Base-by-base conservation (phyloP, 2,888 invertebrate genomes). In the Drosophila neonasuta region DNA sequence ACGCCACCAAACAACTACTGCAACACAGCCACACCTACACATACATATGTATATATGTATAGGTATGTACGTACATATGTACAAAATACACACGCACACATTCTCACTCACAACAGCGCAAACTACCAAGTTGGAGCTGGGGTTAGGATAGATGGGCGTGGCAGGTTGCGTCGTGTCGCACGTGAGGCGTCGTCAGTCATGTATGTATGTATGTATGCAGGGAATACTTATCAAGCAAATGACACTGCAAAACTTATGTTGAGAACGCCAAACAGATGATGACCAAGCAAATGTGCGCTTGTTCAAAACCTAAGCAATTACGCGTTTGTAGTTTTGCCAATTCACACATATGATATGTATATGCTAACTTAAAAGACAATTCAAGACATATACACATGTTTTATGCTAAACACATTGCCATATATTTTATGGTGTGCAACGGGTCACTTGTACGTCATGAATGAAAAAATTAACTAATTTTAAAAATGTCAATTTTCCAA, bases 221-320 rank as follows among this genome's bases (percentile, higher is more conserved):
- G 59, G 58, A 65, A 74, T 80, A 80, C 76, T 68, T 83, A 81
- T 86, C 80, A 83, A 80, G 79, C 71, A 81, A 81, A 81, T 81
- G 81, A 86, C 81, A 83, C 86, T 86, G 81, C 81, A 86, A 32
- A 74, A 74, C 63, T 49, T 65, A 80, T 79, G 79, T 75, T 71
- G 71, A 68, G 79, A 64, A 62, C 57, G 70, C 58, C 80, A 77
- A 85, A 70, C 78, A 71, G 78, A 80, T 80, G 82, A 80, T 80
- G 85, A 80, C 82, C 80, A 82, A 82, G 80, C 85, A 82, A 82
- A 63, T 63, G 68, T 57, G 80, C 86, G 64, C 63, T 75, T 79
- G 50, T 7, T 1, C 69, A 42, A 24, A 24, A 5, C 24, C 24
- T 4, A 24, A 24, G 24, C 24, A 24, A 24, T 24, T 24, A 24